Evolutionary conservation across 1,140 invertebrate genomes (phyloP).

Genomic region (Drosophila elegans): DNA sequence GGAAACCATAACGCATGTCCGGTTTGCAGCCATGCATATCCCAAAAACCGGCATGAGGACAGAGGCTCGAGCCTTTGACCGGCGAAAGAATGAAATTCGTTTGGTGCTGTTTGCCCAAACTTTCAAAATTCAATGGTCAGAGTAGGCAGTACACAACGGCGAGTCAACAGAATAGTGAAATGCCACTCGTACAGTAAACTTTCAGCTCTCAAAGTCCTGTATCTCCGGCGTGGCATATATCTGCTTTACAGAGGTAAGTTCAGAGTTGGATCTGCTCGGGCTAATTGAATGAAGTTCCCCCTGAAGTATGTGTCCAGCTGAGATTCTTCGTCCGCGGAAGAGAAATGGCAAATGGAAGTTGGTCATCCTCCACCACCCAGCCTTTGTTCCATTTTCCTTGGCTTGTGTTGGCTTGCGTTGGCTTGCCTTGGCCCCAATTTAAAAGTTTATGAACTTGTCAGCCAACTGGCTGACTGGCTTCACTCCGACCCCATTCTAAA

Average conservation of each 20-base stretch:
- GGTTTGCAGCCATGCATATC: constrained; percentile 25
- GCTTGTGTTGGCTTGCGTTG: constrained; percentile 81
- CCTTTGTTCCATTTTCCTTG: neutral
- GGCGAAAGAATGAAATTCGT: constrained; percentile 23
- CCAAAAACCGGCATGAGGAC: neutral
- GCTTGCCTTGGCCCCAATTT: constrained; percentile 86
- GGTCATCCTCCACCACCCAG: neutral
- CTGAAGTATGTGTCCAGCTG: constrained; percentile 36
- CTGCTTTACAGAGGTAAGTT: constrained; percentile 29
- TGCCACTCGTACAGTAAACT: constrained; percentile 28
- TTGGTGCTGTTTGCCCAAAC: constrained; percentile 17
- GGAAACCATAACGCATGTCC: constrained; percentile 37
- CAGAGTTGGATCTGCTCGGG: constrained; percentile 25
- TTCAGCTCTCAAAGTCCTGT: constrained; percentile 15
- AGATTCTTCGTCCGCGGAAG: constrained; percentile 27
- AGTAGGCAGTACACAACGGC: constrained; percentile 36
- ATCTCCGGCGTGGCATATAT: constrained; percentile 26
- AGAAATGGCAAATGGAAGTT: constrained; percentile 20
- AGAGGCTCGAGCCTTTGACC: constrained; percentile 14
- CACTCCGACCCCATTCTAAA: constrained; percentile 11
- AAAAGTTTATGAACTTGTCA: constrained; percentile 88
- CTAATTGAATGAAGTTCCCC: constrained; percentile 43
- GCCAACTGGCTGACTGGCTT: constrained; percentile 68
- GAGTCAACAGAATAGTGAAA: constrained; percentile 28
- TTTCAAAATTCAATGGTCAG: constrained; percentile 23